These are phyloP conservation scores for Tridacna crocea DNA, from an alignment of 2,888 invertebrate genomes.

Conservation along the genomic window DNA sequence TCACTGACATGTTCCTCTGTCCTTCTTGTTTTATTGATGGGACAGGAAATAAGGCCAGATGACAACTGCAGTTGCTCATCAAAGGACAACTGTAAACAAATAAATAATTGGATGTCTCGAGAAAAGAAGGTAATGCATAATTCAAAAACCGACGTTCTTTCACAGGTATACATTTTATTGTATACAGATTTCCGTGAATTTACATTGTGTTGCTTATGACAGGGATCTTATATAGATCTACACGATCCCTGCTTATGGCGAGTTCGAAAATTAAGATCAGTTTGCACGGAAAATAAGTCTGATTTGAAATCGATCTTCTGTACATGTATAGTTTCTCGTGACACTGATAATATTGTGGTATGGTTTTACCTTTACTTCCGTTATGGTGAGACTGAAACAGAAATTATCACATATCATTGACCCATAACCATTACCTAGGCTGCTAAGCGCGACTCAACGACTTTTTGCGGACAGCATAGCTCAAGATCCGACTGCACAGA, in stretches of 20 bases:
- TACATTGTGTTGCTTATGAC: not conserved
- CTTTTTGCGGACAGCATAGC: no score
- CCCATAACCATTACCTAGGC: no score
- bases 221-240: not conserved
- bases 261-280: not conserved
- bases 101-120: not conserved
- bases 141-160: not conserved
- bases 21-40: no score
- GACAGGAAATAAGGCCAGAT: not conserved
- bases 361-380: no score
- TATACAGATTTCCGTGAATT: not conserved
- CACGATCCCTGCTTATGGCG: not conserved
- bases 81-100: slow-evolving; percentile 9
- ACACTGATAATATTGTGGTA: no score
- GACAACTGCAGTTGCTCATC: not conserved
- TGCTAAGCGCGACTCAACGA: no score
- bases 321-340: no score
- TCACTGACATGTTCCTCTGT: no score
- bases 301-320: not conserved
- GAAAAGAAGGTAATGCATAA: slow-evolving; percentile 21
- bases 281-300: not conserved
- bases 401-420: no score
- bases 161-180: not conserved
- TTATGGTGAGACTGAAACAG: no score
- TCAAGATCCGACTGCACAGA: no score